A percentile compares a stretch with the other conserved stretches of the same genome.
phyloP scores from a whole-genome alignment of 2,888 invertebrate species.

The Orthonychiurus folsomi region DNA sequence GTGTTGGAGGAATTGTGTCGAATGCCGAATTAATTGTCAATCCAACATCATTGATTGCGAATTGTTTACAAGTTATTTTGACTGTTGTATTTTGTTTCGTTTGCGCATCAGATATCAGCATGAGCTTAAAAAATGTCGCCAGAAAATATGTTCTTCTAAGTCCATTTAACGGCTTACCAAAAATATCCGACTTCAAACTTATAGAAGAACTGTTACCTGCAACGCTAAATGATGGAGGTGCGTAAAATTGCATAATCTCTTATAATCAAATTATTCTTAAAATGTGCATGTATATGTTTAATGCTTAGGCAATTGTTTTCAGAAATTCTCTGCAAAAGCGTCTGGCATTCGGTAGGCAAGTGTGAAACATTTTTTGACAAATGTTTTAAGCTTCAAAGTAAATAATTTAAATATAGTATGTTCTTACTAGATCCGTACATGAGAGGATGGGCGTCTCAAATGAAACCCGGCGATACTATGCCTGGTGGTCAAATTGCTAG shows the following conservation, averaged over 20 bases:
- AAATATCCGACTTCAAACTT: neutral
- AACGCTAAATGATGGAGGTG: neutral
- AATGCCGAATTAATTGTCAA: too few relatives aligned
- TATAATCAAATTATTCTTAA: too few relatives aligned
- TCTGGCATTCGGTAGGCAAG: neutral
- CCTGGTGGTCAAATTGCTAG: slow-evolving; percentile 18
- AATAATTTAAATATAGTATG: too few relatives aligned
- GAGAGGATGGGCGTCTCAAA: slow-evolving; percentile 40
- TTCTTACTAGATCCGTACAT: slow-evolving; percentile 64
- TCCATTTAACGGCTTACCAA: neutral
- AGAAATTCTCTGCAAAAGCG: neutral
- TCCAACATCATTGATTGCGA: too few relatives aligned
- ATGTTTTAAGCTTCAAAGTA: too few relatives aligned
- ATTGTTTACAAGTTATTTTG: too few relatives aligned
- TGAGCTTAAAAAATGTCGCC: neutral
- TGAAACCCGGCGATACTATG: slow-evolving; percentile 14
- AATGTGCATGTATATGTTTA: too few relatives aligned
- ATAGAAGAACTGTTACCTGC: neutral
- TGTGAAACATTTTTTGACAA: too few relatives aligned
- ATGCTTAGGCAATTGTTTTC: neutral
- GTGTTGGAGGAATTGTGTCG: too few relatives aligned
- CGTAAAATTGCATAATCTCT: too few relatives aligned
- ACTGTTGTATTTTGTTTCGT: too few relatives aligned
- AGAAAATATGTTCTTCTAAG: neutral
- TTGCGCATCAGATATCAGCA: too few relatives aligned